Base-by-base conservation (phyloP, 2,888 invertebrate species). In the Acheta domesticus region DNA sequence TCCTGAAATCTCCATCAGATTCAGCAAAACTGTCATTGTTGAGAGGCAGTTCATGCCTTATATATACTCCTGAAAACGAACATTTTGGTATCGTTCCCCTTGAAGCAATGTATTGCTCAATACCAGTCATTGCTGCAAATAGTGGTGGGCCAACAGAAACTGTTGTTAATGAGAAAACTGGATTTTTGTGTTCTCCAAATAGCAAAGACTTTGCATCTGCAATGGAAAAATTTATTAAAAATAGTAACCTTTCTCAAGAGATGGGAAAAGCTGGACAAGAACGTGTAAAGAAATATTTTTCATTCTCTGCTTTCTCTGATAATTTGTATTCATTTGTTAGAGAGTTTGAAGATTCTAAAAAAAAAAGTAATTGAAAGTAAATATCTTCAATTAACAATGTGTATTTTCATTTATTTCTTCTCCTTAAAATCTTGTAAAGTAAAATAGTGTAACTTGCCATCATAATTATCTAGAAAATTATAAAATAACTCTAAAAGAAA, bases 81-180 rank as follows among this genome's bases (percentile, higher is more conserved):
- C 99, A 99, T 88, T 99, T 99, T 89, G 99, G 99, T 11, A 99
- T 99, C 84, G 99, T 99, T 12, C 99, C 99, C 0, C 89, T 99
- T 79, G 99, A 99, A 89, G 98, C 98, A 0, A 99, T 99, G 99
- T 96, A 96, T 85, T 92, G 93, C 86, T 89, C 91, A 5, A 95
- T 96, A 85, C 98, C 99, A 8, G 98, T 99, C 0, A 92, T 99
- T 83, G 99, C 99, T 0, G 93, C 96, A 0, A 94, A 96, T 84
- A 96, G 95, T 84, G 99, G 99, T 48, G 99, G 99, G 0, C 99
- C 99, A 0, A 92, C 92, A 1, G 99, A 99, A 87, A 98, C 99
- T 0, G 89, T 99, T 77, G 88, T 92, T 0, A 89, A 96, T 87
- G 91, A 91, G 78, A 89, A 91, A 0, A 96, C 96, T 0, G 97